Evolutionary conservation across 2,113 vertebrate species (phyloP).

Genomic region (Procapra przewalskii): DNA sequence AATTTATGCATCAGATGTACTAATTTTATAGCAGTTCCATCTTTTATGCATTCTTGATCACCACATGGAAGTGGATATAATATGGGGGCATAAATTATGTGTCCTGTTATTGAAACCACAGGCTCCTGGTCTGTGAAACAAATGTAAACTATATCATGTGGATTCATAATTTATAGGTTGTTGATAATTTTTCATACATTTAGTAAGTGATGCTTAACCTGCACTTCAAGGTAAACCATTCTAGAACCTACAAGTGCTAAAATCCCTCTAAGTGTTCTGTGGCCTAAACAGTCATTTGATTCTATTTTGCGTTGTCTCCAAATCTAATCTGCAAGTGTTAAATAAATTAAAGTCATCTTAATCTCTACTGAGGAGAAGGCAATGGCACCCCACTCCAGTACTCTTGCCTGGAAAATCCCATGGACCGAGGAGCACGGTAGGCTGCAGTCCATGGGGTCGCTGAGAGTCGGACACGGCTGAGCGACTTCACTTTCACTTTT

Average conservation of each 20-base stretch:
- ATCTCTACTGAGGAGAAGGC: not conserved
- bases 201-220: not conserved
- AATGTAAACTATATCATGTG: not conserved
- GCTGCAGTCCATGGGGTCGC: too few relatives aligned
- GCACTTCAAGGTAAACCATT: not conserved
- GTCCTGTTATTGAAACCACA: not conserved
- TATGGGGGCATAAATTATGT: not conserved
- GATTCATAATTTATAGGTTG: conserved; percentile 8
- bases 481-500: too few relatives aligned
- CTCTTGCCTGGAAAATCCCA: too few relatives aligned
- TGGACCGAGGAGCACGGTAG: too few relatives aligned
- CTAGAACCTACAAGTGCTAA: not conserved
- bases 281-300: not conserved
- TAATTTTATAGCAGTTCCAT: not conserved
- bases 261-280: not conserved
- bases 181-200: not conserved
- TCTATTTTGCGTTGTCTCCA: not conserved
- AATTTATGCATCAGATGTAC: conserved; percentile 37
- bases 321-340: conserved; percentile 27
- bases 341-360: conserved; percentile 31
- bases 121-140: not conserved
- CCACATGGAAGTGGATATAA: not conserved
- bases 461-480: too few relatives aligned
- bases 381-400: too few relatives aligned
- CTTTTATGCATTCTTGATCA: not conserved